Evolutionary conservation across 2,797 vertebrate species (phyloP).

Genomic region (Nannoperca australis): DNA sequence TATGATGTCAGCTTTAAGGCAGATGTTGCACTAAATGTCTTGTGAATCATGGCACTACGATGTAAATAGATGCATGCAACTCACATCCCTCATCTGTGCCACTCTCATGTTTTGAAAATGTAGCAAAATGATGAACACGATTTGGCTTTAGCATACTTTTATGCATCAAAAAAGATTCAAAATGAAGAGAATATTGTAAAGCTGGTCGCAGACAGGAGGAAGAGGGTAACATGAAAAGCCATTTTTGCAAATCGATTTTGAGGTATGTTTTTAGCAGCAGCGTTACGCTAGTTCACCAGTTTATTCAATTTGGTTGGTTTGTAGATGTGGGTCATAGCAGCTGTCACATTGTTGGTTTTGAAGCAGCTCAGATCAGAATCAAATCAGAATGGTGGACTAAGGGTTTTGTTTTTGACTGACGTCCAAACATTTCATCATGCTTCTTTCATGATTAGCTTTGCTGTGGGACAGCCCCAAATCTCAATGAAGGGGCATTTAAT

Average conservation of each 20-base stretch:
- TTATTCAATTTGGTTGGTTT: neutral
- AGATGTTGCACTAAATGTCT: conserved; percentile 18
- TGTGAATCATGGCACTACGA: neutral
- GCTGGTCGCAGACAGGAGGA: too few relatives aligned
- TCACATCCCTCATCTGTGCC: neutral
- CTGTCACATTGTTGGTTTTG: neutral
- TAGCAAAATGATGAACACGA: neutral
- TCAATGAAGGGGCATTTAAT: neutral
- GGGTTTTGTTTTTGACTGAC: too few relatives aligned
- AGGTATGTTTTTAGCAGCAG: too few relatives aligned
- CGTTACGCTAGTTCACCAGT: too few relatives aligned
- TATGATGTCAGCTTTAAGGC: conserved; percentile 10
- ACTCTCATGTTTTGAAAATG: neutral
- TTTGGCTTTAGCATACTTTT: neutral
- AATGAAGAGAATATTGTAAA: too few relatives aligned
- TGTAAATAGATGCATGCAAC: neutral
- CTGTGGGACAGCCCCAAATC: neutral
- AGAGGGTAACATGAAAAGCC: too few relatives aligned
- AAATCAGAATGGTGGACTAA: too few relatives aligned
- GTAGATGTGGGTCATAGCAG: neutral
- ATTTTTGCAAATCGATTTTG: too few relatives aligned
- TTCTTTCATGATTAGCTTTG: neutral
- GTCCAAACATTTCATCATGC: neutral
- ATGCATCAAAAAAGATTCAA: too few relatives aligned
- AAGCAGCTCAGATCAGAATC: too few relatives aligned